Base-by-base conservation (phyloP, 2,797 vertebrate species). In the Fistularia commersonii region DNA sequence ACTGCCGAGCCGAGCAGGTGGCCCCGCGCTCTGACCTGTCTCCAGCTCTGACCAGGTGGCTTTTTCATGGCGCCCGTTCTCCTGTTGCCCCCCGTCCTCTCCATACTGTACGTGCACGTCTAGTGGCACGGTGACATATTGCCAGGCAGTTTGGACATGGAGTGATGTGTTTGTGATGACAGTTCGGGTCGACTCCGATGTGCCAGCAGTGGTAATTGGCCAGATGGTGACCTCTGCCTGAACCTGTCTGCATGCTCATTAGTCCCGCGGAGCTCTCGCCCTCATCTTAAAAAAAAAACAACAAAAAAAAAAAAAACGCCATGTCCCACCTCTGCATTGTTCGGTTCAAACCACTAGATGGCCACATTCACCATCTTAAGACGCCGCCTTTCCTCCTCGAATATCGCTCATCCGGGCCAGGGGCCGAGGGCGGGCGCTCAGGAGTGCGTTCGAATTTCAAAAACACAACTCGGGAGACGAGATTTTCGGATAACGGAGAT, bases 221-320 rank as follows among this genome's bases (percentile, higher is more conserved):
- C 93, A 94, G 93, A 93, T 94, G 92, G 92, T 93, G 93, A 95
- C 92, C 93, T 87, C 88, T 86, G 88, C 81, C 88, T 94, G 92
- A 94, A 94, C 93, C 87, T 92, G 91, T 91, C 90, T 90, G 88
- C 88, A 88, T 86, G 82, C 91, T 92, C 92, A 93, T 93, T 93
- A 93, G 89, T 92, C 89, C 85, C 59, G 57, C 65, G 58, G 73
- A 84, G 79, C 8, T 32, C 57, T 66, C 66, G 73, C 82, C 78
- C 77, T 49, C 51, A 63, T 64, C 76, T 72, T 68, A 75, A 61
- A 33, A 63, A 48, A 32, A 11, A 11, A 12, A 15, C 11, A 41
- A n/a, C n/a, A n/a, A n/a, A n/a, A n/a, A n/a, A n/a, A n/a, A n/a
- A n/a, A n/a, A n/a, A n/a, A n/a, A n/a, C n/a, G n/a, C n/a, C n/a